Evolutionary conservation across 1,140 invertebrate genomes (phyloP).

Genomic region (Drosophila nasuta): DNA sequence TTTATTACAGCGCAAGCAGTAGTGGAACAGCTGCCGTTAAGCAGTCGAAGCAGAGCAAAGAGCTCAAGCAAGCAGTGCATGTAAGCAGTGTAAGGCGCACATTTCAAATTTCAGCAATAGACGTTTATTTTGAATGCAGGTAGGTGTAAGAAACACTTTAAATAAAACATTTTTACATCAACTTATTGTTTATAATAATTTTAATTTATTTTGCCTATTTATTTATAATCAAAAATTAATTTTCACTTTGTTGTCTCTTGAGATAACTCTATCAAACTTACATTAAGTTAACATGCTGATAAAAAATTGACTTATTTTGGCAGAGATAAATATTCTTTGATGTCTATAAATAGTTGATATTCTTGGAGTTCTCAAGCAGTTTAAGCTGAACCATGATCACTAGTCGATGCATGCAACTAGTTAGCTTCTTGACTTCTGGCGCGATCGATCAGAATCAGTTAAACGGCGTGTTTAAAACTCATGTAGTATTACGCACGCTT

Average conservation of each 20-base stretch:
- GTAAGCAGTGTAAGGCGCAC: not conserved
- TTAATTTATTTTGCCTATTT: too few relatives aligned
- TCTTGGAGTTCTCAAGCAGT: conserved; percentile 8
- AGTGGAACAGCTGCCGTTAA: not conserved
- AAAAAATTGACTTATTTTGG: not conserved
- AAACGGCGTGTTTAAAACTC: conserved; percentile 7
- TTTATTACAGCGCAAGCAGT: not conserved
- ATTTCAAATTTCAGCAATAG: too few relatives aligned
- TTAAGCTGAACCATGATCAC: not conserved
- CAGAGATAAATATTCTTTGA: not conserved
- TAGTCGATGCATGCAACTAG: not conserved
- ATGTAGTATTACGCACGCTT: conserved; percentile 1
- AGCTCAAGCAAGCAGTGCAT: not conserved
- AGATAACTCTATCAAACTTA: not conserved
- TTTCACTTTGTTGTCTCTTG: too few relatives aligned
- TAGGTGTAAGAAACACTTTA: too few relatives aligned
- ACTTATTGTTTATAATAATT: too few relatives aligned
- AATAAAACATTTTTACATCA: too few relatives aligned
- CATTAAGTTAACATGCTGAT: not conserved
- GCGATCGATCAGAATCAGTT: conserved; percentile 23
- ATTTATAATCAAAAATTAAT: too few relatives aligned
- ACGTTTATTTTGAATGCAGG: too few relatives aligned
- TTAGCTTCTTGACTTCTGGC: not conserved
- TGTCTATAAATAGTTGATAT: not conserved
- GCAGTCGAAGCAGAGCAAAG: conserved; percentile 2